These are phyloP conservation scores for Mus minutoides DNA, from an alignment of 2,797 vertebrate species.

Conservation along the genomic window DNA sequence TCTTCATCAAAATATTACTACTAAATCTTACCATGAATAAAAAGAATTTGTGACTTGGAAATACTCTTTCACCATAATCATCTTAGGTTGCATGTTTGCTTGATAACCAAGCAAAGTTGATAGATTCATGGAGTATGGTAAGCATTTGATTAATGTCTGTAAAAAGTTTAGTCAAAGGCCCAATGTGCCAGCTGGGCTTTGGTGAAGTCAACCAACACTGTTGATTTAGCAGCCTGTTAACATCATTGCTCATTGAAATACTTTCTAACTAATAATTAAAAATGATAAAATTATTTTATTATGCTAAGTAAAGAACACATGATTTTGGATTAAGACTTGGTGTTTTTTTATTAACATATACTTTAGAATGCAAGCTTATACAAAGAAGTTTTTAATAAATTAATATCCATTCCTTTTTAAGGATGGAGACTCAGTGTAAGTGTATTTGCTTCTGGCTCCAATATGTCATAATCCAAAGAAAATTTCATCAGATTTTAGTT, in stretches of 20 bases:
- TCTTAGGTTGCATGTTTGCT: conserved; percentile 43
- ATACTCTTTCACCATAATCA: conserved; percentile 58
- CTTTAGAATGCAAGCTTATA: neutral
- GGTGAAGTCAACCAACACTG: neutral
- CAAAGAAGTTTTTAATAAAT: conserved; percentile 11
- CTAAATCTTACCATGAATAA: conserved; percentile 73
- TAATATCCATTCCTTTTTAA: neutral
- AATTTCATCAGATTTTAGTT: conserved; percentile 26
- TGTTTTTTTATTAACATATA: conserved; percentile 36
- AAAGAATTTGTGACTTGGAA: conserved; percentile 72
- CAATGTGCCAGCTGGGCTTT: neutral
- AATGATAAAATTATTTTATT: neutral
- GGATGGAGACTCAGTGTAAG: neutral
- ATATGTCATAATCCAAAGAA: neutral
- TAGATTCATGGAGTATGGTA: conserved; percentile 55
- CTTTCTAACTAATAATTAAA: conserved; percentile 48
- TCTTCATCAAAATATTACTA: conserved; percentile 28
- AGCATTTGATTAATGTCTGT: conserved; percentile 45
- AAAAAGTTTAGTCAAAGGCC: conserved; percentile 62
- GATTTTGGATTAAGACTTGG: neutral
- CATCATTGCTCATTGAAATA: neutral
- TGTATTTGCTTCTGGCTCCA: neutral
- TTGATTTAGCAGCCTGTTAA: conserved; percentile 26
- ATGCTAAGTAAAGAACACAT: neutral
- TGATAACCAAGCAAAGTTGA: conserved; percentile 47